A percentile compares a stretch with the other conserved stretches of the same genome.
phyloP scores from a whole-genome alignment of 2,888 invertebrate species.

The Campopleginae sp. region DNA sequence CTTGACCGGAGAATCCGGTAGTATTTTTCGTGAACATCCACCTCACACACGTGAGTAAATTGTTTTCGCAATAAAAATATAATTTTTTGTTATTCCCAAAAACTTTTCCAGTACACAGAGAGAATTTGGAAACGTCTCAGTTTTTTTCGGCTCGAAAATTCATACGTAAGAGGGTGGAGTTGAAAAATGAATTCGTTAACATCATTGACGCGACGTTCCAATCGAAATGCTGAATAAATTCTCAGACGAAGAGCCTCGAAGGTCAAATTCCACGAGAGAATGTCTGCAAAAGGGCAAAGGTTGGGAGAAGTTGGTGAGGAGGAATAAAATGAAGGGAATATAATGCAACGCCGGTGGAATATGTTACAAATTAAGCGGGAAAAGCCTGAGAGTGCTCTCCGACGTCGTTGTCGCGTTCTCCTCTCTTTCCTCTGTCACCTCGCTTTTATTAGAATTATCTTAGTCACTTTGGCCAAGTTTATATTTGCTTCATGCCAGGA shows the following conservation, averaged over 20 bases:
- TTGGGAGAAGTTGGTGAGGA: slow-evolving; percentile 43
- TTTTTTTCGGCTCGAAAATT: background rate
- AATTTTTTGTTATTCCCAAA: background rate
- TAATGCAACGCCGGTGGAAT: slow-evolving; percentile 81
- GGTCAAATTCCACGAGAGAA: slow-evolving; percentile 29
- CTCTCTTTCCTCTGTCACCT: slow-evolving; percentile 73
- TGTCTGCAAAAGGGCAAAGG: slow-evolving; percentile 30
- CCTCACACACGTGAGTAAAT: too few species aligned
- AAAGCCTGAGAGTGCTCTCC: slow-evolving; percentile 79
- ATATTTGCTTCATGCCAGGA: slow-evolving; percentile 81
- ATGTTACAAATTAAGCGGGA: slow-evolving; percentile 84
- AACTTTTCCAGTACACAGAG: background rate
- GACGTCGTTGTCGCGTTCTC: slow-evolving; percentile 74
- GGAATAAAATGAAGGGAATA: slow-evolving; percentile 69
- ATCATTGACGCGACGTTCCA: background rate
- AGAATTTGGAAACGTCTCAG: background rate
- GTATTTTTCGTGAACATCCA: background rate
- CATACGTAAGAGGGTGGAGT: background rate
- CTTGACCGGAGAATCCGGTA: background rate
- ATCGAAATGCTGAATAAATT: background rate
- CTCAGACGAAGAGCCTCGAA: slow-evolving; percentile 21
- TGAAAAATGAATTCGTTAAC: background rate
- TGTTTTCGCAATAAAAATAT: background rate
- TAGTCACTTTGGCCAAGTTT: slow-evolving; percentile 83
- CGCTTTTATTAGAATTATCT: slow-evolving; percentile 84